phyloP scores from a whole-genome alignment of 2,888 invertebrate genomes.

The Pseudococcus longispinus region DNA sequence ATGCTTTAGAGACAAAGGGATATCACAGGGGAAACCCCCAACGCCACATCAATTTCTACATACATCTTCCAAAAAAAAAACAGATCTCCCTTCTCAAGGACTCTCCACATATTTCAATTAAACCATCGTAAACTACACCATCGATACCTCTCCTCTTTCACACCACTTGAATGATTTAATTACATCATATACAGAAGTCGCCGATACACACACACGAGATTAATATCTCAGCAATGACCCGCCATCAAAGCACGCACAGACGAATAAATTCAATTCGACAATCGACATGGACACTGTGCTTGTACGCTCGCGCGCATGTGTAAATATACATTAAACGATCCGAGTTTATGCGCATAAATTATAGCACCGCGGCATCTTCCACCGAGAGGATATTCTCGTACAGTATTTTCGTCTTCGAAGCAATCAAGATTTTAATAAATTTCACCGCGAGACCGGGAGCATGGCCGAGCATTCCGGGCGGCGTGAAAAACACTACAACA shows the following conservation, averaged over 20 bases:
- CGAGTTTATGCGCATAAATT: not conserved
- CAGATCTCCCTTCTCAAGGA: not conserved
- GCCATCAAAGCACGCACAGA: not conserved
- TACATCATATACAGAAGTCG: not conserved
- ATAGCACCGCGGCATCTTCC: not conserved
- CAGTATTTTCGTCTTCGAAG: not conserved
- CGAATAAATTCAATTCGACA: slow-evolving; percentile 23
- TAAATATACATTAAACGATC: not conserved
- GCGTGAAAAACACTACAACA: not conserved
- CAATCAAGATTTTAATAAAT: not conserved
- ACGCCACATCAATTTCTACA: too few relatives aligned
- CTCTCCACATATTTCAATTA: not conserved
- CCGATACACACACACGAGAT: not conserved
- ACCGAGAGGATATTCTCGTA: too few relatives aligned
- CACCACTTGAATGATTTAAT: not conserved
- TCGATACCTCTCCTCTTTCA: not conserved
- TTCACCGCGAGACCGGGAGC: not conserved
- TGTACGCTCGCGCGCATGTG: not conserved
- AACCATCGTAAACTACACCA: not conserved
- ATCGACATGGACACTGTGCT: not conserved
- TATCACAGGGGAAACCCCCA: not conserved
- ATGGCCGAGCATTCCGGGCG: not conserved
- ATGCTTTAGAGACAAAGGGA: not conserved
- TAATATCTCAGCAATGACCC: not conserved
- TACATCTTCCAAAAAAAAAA: not conserved